A percentile compares a stretch with the other conserved stretches of the same genome.
These are phyloP conservation scores for Malacosoma neustria DNA, from an alignment of 2,888 invertebrate species.

Conservation along the genomic window DNA sequence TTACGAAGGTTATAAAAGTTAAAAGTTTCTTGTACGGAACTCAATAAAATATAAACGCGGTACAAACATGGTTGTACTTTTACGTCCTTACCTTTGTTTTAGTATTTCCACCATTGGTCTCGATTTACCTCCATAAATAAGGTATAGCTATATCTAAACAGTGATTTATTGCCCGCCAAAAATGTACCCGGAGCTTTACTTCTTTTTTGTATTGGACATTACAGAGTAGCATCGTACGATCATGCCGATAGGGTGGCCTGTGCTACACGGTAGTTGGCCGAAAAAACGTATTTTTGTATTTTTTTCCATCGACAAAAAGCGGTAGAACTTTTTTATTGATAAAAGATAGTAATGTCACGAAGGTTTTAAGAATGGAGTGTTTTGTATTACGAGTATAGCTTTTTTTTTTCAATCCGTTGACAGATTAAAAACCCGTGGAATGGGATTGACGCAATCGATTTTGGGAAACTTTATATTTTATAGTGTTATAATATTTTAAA, in stretches of 20 bases:
- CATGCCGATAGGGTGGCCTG: slow-evolving; percentile 59
- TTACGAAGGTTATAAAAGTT: background rate
- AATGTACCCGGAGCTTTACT: slow-evolving; percentile 52
- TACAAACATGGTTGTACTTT: slow-evolving; percentile 14
- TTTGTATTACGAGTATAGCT: slow-evolving; percentile 5
- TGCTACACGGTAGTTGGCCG: slow-evolving; percentile 66
- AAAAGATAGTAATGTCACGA: slow-evolving; percentile 43
- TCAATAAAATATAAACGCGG: slow-evolving; percentile 8
- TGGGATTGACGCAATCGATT: background rate
- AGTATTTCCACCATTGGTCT: slow-evolving; percentile 6
- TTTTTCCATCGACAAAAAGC: slow-evolving; percentile 46
- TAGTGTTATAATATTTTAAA: no score
- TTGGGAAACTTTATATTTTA: no score
- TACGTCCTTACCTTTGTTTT: slow-evolving; percentile 21
- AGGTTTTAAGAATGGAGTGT: slow-evolving; percentile 20
- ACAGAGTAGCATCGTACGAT: slow-evolving; percentile 68
- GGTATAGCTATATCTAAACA: slow-evolving; percentile 56
- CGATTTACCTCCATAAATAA: slow-evolving; percentile 60
- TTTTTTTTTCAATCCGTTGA: background rate
- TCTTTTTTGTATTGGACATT: slow-evolving; percentile 60
- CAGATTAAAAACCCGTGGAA: background rate
- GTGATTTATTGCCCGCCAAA: slow-evolving; percentile 74
- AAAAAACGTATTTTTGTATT: slow-evolving; percentile 39
- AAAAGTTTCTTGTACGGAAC: slow-evolving; percentile 12
- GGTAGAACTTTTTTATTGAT: slow-evolving; percentile 42